Evolutionary conservation across 2,113 vertebrate species (phyloP).

Genomic region (Illadopsis cleaveri): DNA sequence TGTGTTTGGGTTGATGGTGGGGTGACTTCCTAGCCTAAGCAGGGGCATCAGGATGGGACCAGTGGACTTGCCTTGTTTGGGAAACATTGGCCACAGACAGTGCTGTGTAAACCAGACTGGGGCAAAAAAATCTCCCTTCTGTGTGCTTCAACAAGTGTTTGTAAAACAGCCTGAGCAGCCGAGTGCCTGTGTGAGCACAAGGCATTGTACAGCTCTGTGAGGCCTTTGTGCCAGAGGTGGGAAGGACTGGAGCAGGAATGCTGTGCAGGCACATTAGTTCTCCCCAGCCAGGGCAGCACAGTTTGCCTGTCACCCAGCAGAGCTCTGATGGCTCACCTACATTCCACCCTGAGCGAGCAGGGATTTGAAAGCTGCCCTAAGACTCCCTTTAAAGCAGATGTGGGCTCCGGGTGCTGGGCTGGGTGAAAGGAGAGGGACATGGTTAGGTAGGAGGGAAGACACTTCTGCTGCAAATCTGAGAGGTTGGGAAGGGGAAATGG

Average conservation of each 20-base stretch:
- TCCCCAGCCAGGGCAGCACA: neutral
- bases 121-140: neutral
- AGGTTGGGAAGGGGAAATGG: neutral
- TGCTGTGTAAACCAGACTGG: slow-evolving; percentile 30
- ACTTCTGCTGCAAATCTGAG: neutral
- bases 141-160: neutral
- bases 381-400: neutral
- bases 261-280: neutral
- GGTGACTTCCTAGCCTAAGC: neutral
- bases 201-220: neutral
- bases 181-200: neutral
- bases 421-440: neutral
- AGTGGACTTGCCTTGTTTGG: neutral
- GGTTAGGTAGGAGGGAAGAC: neutral
- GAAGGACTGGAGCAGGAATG: neutral
- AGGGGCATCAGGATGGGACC: neutral
- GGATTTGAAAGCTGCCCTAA: neutral
- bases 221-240: neutral
- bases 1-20: neutral
- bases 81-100: neutral
- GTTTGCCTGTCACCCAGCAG: neutral
- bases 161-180: slow-evolving; percentile 1
- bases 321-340: neutral
- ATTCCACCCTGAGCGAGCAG: neutral
- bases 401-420: neutral